Conservation (phyloP, 2,797 vertebrate genomes). For the Sebastes trivittatus region DNA sequence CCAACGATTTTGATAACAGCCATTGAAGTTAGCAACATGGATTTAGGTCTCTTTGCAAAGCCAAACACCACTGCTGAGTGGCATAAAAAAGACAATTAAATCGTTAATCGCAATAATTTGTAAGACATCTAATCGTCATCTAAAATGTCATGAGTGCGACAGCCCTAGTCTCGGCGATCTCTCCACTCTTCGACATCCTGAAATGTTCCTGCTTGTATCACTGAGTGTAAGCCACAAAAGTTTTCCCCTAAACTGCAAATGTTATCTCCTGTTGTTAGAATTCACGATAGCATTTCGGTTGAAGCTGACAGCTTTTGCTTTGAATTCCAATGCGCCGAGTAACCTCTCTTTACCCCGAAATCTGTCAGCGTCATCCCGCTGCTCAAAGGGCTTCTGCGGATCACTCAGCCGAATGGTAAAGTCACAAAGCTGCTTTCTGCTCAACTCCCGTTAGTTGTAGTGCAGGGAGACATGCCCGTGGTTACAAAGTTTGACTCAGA, state of each 20-base stretch:
- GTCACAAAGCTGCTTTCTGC: conserved; percentile 43
- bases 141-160: not conserved
- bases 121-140: not conserved
- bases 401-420: conserved; percentile 42
- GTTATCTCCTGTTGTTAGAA: conserved; percentile 16
- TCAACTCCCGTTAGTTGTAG: conserved; percentile 36
- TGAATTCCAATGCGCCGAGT: conserved; percentile 31
- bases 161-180: not conserved
- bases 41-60: not conserved
- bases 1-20: not conserved
- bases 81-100: not conserved
- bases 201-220: not conserved
- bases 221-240: not conserved
- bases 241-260: not conserved
- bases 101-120: not conserved
- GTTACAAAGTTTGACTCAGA: conserved; percentile 72
- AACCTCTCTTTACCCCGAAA: conserved; percentile 35
- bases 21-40: not conserved
- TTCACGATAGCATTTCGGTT: conserved; percentile 13
- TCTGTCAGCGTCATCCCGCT: conserved; percentile 28
- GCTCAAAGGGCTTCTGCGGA: conserved; percentile 21
- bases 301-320: conserved; percentile 24
- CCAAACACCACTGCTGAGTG: not conserved
- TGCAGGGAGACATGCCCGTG: conserved; percentile 64
- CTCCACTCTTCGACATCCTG: not conserved